A percentile compares a stretch with the other conserved stretches of the same genome.
Conservation (phyloP, 2,888 invertebrate genomes). For the Callyntrura guangdongensis region DNA sequence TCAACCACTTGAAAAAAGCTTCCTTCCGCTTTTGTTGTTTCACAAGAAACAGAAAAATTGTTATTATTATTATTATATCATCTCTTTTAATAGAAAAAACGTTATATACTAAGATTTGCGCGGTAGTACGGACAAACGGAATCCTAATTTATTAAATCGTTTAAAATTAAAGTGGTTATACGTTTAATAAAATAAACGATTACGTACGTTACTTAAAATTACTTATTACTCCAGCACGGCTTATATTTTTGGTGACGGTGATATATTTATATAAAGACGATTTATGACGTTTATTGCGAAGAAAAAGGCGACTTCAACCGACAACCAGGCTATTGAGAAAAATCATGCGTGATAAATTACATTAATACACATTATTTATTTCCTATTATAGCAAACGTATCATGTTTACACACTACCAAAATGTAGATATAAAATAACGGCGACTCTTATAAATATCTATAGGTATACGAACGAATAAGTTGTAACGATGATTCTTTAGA, state of each 20-base stretch:
- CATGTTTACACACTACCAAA: background rate
- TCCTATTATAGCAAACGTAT: background rate
- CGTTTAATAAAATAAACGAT: background rate
- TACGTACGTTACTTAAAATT: background rate
- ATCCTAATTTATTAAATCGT: background rate
- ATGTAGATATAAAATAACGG: background rate
- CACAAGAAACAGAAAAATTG: background rate
- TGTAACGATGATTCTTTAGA: slow-evolving; percentile 18
- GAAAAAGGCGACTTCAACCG: slow-evolving; percentile 30
- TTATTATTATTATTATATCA: background rate
- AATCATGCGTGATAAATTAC: slow-evolving; percentile 41
- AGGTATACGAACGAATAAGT: slow-evolving; percentile 22
- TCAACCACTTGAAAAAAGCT: slow-evolving; percentile 36
- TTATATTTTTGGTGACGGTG: slow-evolving; percentile 47
- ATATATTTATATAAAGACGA: slow-evolving; percentile 32
- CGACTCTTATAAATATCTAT: slow-evolving; percentile 19
- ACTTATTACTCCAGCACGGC: slow-evolving; percentile 25
- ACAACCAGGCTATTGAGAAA: slow-evolving; percentile 9
- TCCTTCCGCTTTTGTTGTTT: background rate
- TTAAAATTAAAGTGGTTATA: background rate
- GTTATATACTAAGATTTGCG: background rate
- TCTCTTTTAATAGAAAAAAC: background rate
- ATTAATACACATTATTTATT: background rate
- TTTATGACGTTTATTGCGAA: slow-evolving; percentile 38
- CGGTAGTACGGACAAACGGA: no score